These are phyloP conservation scores for Coracias cyanogaster DNA, from an alignment of 2,797 vertebrate genomes.

Conservation along the genomic window DNA sequence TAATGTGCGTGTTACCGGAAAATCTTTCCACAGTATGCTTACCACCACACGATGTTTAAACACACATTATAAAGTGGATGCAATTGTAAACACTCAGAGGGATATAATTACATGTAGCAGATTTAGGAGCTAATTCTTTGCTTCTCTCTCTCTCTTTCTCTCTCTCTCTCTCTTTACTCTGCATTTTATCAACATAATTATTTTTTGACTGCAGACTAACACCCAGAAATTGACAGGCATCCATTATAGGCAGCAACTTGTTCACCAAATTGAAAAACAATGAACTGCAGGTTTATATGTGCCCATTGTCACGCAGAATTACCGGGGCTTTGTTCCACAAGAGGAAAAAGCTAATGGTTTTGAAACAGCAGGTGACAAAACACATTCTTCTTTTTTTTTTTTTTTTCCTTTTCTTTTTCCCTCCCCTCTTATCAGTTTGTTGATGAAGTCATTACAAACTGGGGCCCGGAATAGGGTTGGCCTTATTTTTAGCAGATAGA, in stretches of 20 bases:
- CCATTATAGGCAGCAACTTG: slow-evolving; percentile 81
- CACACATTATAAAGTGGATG: slow-evolving; percentile 83
- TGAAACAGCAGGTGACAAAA: slow-evolving; percentile 97
- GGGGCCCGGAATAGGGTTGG: slow-evolving; percentile 76
- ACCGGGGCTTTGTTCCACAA: slow-evolving; percentile 91
- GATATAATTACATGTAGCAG: slow-evolving; percentile 85
- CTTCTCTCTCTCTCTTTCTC: slow-evolving; percentile 33
- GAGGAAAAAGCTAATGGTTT: slow-evolving; percentile 96
- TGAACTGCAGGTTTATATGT: slow-evolving; percentile 86
- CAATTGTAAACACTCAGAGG: slow-evolving; percentile 85
- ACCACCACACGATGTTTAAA: slow-evolving; percentile 79
- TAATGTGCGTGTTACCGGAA: slow-evolving; percentile 61
- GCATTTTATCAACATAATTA: slow-evolving; percentile 85
- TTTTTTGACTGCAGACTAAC: slow-evolving; percentile 80
- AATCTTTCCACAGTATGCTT: slow-evolving; percentile 78
- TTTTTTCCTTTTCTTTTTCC: neutral
- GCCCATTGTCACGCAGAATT: slow-evolving; percentile 95
- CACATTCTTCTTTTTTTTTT: slow-evolving; percentile 71
- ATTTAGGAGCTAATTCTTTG: slow-evolving; percentile 85
- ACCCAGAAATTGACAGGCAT: slow-evolving; percentile 82
- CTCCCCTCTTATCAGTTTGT: slow-evolving; percentile 85
- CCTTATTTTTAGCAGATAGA: slow-evolving; percentile 96
- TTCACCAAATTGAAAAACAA: slow-evolving; percentile 89
- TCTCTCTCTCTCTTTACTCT: slow-evolving; percentile 50
- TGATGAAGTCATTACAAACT: slow-evolving; percentile 94